Evolutionary conservation across 2,888 invertebrate genomes (phyloP), one percentile per base, ranked within the genome.

Genomic region (Eristalis arbustorum): DNA sequence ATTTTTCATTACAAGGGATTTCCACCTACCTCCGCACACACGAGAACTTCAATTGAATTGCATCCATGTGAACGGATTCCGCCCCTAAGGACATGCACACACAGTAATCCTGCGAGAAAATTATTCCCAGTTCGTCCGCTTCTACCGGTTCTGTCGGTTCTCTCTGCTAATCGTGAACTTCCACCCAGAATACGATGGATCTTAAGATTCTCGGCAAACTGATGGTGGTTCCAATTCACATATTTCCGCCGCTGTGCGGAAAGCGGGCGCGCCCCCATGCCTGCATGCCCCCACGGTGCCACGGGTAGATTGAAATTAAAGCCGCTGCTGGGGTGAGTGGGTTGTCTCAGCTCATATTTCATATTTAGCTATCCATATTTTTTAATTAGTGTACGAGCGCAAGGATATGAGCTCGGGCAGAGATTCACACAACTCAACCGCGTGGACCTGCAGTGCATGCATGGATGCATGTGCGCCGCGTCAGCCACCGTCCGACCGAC

Each of bases 1-100:
- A 87, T 87, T 87, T 87, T 87, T 87, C 87, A 87, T 87, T 87
- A 87, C 63, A 78, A 59, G 74, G 87, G 87, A 87, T 87, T 87
- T 82, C 67, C 87, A 40, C 42, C 13, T 14, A 49, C 63, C 59
- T n/a, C 18, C 13, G 18, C 49, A 59, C 64, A 31, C 72, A 61
- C 40, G 67, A 73, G 62, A 62, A 18, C 49, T 22, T 4, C 56
- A 68, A 68, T 80, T 80, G 68, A 80, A 80, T 80, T 62, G 68
- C 73, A 80, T 80, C 34, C 63, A n/a, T 59, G 59, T 23, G 59
- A 61, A 18, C 18, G 22, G 25, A 49, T 64, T 18, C 63, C 49
- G 62, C 49, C 49, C 63, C 63, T 56, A 23, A 40, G 61, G 37
- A 59, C 66, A 67, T 84, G 75, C 23, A 75, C 57, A 49, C 49